Evolutionary conservation across 2,888 invertebrate species (phyloP), one percentile per base, ranked within the genome.

Genomic region (Gerris lacustris): DNA sequence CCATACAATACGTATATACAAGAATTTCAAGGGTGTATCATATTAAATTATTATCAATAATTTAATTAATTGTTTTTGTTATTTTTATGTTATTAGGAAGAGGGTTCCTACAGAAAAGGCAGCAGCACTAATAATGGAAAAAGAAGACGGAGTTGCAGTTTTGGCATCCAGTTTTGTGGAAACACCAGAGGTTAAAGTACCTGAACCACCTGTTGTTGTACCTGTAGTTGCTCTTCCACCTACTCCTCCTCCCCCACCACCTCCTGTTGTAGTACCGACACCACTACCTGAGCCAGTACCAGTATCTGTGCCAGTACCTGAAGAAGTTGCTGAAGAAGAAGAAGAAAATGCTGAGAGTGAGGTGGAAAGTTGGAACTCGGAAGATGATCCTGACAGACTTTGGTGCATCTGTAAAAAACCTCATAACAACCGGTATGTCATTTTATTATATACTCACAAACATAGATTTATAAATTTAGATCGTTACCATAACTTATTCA

Each of bases 361-460:
- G 18, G 82, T 80, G 6, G 80, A 86, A 75, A 86, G 85, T 79
- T 86, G 85, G 79, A 88, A 88, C 80, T 91, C 91, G n/a, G 94
- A 94, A 81, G 94, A 95, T 82, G 95, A 96, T 84, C 95, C 95
- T 7, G 88, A 91, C 78, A 89, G 92, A 79, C 82, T 96, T 69
- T 96, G 96, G 95, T 96, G 96, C 80, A 91, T 96, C 79, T 96
- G 96, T 79, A 89, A 90, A 76, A 92, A 94, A 79, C 96, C 96
- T 0, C 95, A 96, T 80, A 94, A 95, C 78, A 94, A 96, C 76
- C 76, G 79, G 78, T 78, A 31, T 31, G 31, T 31, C 1, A 4
- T 31, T 31, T 31, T 31, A 31, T 31, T 31, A 4, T 31, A 31
- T 31, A 31, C 31, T 1, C 2, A 67, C 69, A 71, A 44, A 4